Percentiles rank a stretch among this genome's conserved stretches.
phyloP scores from a whole-genome alignment of 37 sponge, comb jelly and placozoan genomes.

The Amphimedon queenslandica region DNA sequence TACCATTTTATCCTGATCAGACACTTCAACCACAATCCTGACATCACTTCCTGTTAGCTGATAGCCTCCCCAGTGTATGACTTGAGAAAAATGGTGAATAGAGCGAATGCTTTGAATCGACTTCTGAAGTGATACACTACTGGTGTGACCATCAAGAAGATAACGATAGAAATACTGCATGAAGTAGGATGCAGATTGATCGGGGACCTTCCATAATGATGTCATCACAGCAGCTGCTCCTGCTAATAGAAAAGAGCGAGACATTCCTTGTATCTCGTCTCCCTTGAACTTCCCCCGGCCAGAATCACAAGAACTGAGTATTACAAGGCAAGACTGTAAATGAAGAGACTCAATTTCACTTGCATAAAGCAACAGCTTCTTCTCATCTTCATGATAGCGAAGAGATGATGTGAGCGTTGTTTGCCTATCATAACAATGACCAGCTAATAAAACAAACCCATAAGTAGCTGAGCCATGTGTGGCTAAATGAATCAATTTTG shows the following conservation, averaged over 20 bases:
- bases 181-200: conserved; percentile 64
- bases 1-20: conserved; percentile 9
- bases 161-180: conserved; percentile 78
- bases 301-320: conserved; percentile 67
- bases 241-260: conserved; percentile 68
- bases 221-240: conserved; percentile 76
- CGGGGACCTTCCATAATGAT: conserved; percentile 67
- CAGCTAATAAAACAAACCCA: conserved; percentile 62
- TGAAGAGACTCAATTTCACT: conserved; percentile 56
- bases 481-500: conserved; percentile 72
- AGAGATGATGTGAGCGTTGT: background rate
- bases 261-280: conserved; percentile 71
- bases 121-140: conserved; percentile 63
- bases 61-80: conserved; percentile 72
- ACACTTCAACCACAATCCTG: background rate
- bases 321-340: conserved; percentile 57
- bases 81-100: conserved; percentile 50
- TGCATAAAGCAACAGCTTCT: conserved; percentile 38
- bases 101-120: conserved; percentile 59
- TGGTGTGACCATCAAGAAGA: conserved; percentile 41
- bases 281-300: conserved; percentile 39
- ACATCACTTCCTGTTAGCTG: conserved; percentile 64
- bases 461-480: conserved; percentile 59
- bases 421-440: background rate
- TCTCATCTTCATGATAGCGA: conserved; percentile 4